These are phyloP conservation scores for Polyommatus iphigenia DNA, from an alignment of 2,888 invertebrate species.

Conservation along the genomic window DNA sequence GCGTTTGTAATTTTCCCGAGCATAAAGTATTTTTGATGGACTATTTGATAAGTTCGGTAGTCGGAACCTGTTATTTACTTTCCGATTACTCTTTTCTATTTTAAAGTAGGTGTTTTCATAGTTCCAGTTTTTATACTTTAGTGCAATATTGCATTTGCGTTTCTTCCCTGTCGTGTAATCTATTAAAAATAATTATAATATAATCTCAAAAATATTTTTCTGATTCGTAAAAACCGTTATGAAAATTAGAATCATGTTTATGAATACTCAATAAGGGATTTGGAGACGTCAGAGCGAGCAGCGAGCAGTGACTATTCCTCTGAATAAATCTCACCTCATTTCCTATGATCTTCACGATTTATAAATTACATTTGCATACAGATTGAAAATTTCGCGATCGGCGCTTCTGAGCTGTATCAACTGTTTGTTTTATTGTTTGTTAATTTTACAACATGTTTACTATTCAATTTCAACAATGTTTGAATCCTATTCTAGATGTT, in stretches of 20 bases:
- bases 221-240: neutral
- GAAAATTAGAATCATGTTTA: slow-evolving; percentile 11
- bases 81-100: neutral
- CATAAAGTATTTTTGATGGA: slow-evolving; percentile 7
- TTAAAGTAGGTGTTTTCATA: neutral
- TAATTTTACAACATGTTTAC: slow-evolving; percentile 18
- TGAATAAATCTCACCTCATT: slow-evolving; percentile 26
- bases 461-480: slow-evolving; percentile 5
- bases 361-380: slow-evolving; percentile 62
- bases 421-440: slow-evolving; percentile 23
- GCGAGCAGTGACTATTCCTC: slow-evolving; percentile 16
- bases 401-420: slow-evolving; percentile 33
- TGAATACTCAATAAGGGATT: slow-evolving; percentile 22
- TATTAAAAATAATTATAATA: neutral
- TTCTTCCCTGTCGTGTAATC: neutral
- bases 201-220: neutral
- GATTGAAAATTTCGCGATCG: slow-evolving; percentile 62
- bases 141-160: neutral
- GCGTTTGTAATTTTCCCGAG: slow-evolving; percentile 9
- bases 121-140: neutral
- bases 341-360: slow-evolving; percentile 37
- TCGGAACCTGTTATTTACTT: neutral
- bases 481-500: neutral
- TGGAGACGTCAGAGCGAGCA: slow-evolving; percentile 9
- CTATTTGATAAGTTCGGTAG: slow-evolving; percentile 5